Percentiles rank a stretch among this genome's conserved stretches.
phyloP scores from a whole-genome alignment of 2,113 vertebrate species.

The Laticauda laticaudata region DNA sequence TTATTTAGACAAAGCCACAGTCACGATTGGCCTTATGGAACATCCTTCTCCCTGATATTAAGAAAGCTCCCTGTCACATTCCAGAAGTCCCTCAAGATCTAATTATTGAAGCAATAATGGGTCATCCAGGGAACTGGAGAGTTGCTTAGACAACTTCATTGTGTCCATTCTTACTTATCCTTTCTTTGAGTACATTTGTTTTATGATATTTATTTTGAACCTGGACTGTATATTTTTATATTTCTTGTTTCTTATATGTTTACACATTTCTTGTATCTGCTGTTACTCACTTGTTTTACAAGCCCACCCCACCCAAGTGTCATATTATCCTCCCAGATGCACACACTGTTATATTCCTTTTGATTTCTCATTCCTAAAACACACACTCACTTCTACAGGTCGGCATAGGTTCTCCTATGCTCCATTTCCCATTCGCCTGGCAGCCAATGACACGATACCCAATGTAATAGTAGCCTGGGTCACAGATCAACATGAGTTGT shows the following conservation, averaged over 20 bases:
- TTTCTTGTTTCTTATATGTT: not conserved
- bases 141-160: no score
- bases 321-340: not conserved
- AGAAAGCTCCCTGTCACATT: no score
- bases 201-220: not conserved
- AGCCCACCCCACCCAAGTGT: not conserved
- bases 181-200: not conserved
- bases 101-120: no score
- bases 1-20: not conserved
- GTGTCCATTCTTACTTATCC: not conserved
- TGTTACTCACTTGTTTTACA: not conserved
- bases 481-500: conserved; percentile 94
- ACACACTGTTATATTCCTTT: not conserved
- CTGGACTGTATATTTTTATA: not conserved
- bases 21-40: not conserved
- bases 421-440: conserved; percentile 90
- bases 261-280: not conserved
- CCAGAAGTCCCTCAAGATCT: no score
- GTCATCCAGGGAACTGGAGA: no score
- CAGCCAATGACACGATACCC: conserved; percentile 90
- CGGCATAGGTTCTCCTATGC: conserved; percentile 83
- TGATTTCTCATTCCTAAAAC: not conserved
- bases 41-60: no score
- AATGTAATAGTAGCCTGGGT: conserved; percentile 94
- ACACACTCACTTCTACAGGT: conserved; percentile 86